These are phyloP conservation scores for Zingel zingel DNA, from an alignment of 2,113 vertebrate species.

Conservation along the genomic window DNA sequence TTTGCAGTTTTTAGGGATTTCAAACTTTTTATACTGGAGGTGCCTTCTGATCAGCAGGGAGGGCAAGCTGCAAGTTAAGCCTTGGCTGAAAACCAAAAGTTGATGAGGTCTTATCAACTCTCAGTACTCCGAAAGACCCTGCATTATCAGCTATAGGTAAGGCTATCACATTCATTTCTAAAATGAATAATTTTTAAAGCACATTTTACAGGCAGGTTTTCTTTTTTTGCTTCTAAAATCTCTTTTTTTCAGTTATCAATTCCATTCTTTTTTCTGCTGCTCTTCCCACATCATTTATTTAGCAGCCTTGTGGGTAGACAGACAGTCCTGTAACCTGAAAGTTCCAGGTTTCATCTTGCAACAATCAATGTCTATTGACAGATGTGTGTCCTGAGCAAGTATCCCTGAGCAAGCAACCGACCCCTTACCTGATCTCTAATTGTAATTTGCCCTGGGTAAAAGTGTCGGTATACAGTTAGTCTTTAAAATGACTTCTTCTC, in stretches of 20 bases:
- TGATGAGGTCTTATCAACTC: conserved; percentile 29
- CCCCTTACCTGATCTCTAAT: not conserved
- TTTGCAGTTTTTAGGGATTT: conserved; percentile 4
- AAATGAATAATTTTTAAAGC: conserved; percentile 10
- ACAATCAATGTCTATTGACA: conserved; percentile 35
- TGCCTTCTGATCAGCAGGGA: conserved; percentile 18
- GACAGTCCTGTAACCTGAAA: not conserved
- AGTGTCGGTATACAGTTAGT: not conserved
- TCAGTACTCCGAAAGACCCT: not conserved
- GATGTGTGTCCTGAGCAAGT: conserved; percentile 15
- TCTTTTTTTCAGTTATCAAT: not conserved
- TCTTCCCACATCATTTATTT: not conserved
- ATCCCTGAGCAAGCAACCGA: conserved; percentile 34
- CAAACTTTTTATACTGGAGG: not conserved
- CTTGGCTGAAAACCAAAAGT: conserved; percentile 28
- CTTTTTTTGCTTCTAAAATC: not conserved
- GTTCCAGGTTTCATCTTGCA: conserved; percentile 29
- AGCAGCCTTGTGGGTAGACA: conserved; percentile 3
- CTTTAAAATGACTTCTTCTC: not conserved
- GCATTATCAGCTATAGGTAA: conserved; percentile 4
- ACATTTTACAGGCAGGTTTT: not conserved
- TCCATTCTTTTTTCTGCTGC: not conserved
- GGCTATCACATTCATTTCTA: not conserved
- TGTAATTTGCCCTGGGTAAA: not conserved
- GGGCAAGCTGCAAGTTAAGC: conserved; percentile 11